phyloP scores from a whole-genome alignment of 2,113 vertebrate genomes.

The Heloderma charlesbogerti region DNA sequence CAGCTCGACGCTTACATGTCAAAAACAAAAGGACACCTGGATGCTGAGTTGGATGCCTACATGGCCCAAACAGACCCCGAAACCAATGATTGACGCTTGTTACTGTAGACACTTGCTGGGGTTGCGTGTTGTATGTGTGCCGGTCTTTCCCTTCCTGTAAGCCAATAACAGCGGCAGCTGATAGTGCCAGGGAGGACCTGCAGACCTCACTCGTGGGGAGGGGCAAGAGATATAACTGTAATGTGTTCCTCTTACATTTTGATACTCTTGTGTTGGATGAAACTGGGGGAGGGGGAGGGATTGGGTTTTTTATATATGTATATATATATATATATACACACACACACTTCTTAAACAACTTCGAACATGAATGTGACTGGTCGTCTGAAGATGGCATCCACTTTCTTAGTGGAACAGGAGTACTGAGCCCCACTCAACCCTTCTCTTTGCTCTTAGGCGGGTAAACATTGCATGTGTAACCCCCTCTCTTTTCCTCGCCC shows the following conservation, averaged over 20 bases:
- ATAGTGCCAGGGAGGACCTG: slow-evolving; percentile 42
- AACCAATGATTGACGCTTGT: slow-evolving; percentile 83
- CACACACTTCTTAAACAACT: background rate
- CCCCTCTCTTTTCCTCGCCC: rapidly evolving
- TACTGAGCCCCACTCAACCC: rapidly evolving
- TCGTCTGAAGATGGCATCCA: background rate
- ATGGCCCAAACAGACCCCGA: slow-evolving; percentile 97
- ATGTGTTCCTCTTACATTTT: slow-evolving; percentile 76
- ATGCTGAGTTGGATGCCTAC: slow-evolving; percentile 96
- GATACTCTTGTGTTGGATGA: slow-evolving; percentile 75
- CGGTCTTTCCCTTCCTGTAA: background rate
- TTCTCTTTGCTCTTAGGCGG: background rate
- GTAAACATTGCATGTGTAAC: background rate
- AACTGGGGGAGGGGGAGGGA: background rate
- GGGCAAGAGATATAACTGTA: slow-evolving; percentile 44
- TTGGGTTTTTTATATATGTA: slow-evolving; percentile 28
- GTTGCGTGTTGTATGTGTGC: background rate
- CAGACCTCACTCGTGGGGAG: slow-evolving; percentile 24
- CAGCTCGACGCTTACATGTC: slow-evolving; percentile 98
- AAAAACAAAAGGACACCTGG: slow-evolving; percentile 97
- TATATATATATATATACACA: background rate
- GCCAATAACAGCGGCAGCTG: slow-evolving; percentile 40
- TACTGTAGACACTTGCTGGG: slow-evolving; percentile 34
- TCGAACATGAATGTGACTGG: slow-evolving; percentile 31
- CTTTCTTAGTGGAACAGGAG: no score